Conservation (phyloP, 2,888 invertebrate species). For the Conomelus anceps region DNA sequence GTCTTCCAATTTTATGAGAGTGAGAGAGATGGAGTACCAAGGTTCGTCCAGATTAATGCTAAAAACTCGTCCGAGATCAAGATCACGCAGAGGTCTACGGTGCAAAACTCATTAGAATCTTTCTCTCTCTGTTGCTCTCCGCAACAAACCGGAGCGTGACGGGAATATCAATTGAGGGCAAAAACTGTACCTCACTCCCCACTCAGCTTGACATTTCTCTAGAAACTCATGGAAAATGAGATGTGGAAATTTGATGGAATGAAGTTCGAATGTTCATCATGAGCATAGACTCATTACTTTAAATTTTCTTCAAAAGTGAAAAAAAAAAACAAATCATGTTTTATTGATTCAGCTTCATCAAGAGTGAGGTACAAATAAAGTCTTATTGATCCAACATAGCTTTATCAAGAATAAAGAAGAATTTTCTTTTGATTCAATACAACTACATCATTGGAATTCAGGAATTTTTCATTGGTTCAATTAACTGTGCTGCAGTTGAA, state of each 20-base stretch:
- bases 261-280: background rate
- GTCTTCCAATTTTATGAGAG: background rate
- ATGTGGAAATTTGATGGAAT: background rate
- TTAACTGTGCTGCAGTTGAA: no score
- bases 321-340: no score
- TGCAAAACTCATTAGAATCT: background rate
- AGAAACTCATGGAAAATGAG: background rate
- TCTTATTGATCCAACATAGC: no score
- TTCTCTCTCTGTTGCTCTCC: background rate
- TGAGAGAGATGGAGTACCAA: background rate
- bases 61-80: no score
- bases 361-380: background rate
- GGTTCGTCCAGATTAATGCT: background rate
- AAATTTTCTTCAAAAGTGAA: background rate
- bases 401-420: no score
- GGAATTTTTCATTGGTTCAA: no score
- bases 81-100: background rate
- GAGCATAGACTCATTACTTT: background rate
- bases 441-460: no score
- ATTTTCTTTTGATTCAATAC: no score
- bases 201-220: background rate
- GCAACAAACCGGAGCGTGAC: background rate
- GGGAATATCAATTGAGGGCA: background rate
- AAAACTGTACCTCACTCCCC: background rate
- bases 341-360: background rate